phyloP scores from a whole-genome alignment of 2,888 invertebrate species.

The Euproctis similis region DNA sequence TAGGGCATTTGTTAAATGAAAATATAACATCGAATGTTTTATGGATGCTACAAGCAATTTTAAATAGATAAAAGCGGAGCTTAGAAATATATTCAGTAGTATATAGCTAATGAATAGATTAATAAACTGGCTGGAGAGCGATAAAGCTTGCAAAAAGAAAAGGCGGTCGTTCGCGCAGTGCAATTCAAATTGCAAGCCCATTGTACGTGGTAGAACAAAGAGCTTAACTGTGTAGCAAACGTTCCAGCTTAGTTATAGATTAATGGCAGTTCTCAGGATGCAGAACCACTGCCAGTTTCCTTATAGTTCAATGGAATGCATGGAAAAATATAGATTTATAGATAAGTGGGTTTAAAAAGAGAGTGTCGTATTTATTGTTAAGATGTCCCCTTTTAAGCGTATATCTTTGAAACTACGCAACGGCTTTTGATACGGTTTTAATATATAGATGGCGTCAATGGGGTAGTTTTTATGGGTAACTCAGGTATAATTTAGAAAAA shows the following conservation, averaged over 20 bases:
- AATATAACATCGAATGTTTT: too few relatives aligned
- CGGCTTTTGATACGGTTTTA: too few relatives aligned
- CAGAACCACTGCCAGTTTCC: slow-evolving; percentile 15
- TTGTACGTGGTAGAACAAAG: slow-evolving; percentile 36
- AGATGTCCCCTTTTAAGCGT: too few relatives aligned
- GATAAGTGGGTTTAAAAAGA: neutral
- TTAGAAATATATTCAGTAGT: slow-evolving; percentile 1
- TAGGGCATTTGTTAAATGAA: too few relatives aligned
- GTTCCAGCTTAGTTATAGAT: slow-evolving; percentile 38
- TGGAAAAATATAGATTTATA: too few relatives aligned
- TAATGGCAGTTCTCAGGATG: slow-evolving; percentile 33
- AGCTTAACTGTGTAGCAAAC: slow-evolving; percentile 48
- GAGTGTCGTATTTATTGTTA: too few relatives aligned
- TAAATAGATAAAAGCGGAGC: slow-evolving; percentile 1
- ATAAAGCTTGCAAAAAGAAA: slow-evolving; percentile 47
- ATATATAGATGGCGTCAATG: too few relatives aligned
- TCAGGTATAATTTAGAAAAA: too few relatives aligned
- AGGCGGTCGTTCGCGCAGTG: slow-evolving; percentile 30
- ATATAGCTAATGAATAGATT: slow-evolving; percentile 4
- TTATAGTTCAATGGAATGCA: too few relatives aligned
- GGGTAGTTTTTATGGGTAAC: too few relatives aligned
- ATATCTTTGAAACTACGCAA: too few relatives aligned
- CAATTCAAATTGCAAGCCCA: slow-evolving; percentile 49
- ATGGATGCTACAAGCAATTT: too few relatives aligned
- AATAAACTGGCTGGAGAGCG: slow-evolving; percentile 27